A percentile compares a stretch with the other conserved stretches of the same genome.
Conservation (phyloP, 1,140 invertebrate species). For the Apis florea region DNA sequence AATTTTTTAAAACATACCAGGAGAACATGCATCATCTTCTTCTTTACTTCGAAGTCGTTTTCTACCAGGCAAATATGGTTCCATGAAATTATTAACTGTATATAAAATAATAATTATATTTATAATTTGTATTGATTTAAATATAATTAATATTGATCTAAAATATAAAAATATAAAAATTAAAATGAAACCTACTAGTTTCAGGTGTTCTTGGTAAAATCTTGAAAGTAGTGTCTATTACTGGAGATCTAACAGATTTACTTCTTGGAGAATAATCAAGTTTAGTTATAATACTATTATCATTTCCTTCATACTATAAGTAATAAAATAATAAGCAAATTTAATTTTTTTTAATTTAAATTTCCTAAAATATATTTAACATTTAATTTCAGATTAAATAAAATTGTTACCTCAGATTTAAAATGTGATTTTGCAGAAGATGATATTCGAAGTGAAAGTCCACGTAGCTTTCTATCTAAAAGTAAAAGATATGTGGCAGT, state of each 20-base stretch:
- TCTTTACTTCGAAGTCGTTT: constrained; percentile 78
- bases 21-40: constrained; percentile 75
- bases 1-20: constrained; percentile 71
- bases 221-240: constrained; percentile 38
- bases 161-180: background rate
- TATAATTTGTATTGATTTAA: background rate
- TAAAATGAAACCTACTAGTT: constrained; percentile 37
- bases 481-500: constrained; percentile 90
- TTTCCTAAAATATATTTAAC: background rate
- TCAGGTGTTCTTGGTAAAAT: constrained; percentile 58
- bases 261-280: constrained; percentile 71
- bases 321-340: constrained; percentile 23
- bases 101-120: background rate
- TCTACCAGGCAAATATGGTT: constrained; percentile 67
- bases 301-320: constrained; percentile 38
- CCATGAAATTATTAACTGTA: constrained; percentile 62
- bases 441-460: constrained; percentile 79
- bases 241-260: constrained; percentile 51
- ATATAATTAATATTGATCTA: background rate
- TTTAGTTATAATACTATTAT: constrained; percentile 70
- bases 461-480: constrained; percentile 84
- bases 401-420: constrained; percentile 54
- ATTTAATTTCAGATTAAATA: background rate
- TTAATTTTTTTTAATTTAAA: background rate
- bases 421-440: constrained; percentile 66